Base-by-base conservation (phyloP, 2,888 invertebrate genomes). In the Scaptomyza parva region DNA sequence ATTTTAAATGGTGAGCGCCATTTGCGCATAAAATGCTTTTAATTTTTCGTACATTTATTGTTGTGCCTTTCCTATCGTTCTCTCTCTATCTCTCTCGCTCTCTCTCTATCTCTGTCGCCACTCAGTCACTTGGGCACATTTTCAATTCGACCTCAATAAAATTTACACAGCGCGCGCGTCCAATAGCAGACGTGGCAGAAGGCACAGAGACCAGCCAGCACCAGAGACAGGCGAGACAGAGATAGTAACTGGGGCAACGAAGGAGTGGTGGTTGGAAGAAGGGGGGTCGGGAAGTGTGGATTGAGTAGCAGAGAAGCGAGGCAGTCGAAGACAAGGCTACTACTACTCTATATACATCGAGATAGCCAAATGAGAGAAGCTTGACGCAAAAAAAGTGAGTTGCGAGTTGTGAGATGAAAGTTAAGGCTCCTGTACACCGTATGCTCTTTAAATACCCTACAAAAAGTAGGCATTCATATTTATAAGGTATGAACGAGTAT, bases 81-180 rank as follows among this genome's bases (percentile, higher is more conserved):
- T 22, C 30, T n/a, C 9, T 14, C 35, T 14, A 18, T 12, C 2
- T 8, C 9, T n/a, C 28, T 22, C 6, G 8, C 44, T 18, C 44
- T 6, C 41, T 18, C 35, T 5, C n/a, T 4, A 26, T 9, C 20
- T 22, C 18, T 35, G 53, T 45, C 37, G 53, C 41, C 48, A 39
- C 51, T 47, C 43, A 50, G 68, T 64, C 48, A 71, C 65, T 73
- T 78, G 71, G 79, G 79, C 77, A 77, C 77, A 78, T 85, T 87
- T 87, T 82, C 82, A 77, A 85, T 84, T 84, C 79, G 75, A 85
- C 85, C 84, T 82, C 75, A 85, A 84, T 82, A 85, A 85, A 82
- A 87, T 84, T 73, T 82, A 77, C 65, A 75, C 75, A 66, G 57
- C 68, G 66, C 64, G 66, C 60, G 66, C 64, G 66, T 59, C 67